Base-by-base conservation (phyloP, 1,140 invertebrate species). In the Ectropis grisescens region DNA sequence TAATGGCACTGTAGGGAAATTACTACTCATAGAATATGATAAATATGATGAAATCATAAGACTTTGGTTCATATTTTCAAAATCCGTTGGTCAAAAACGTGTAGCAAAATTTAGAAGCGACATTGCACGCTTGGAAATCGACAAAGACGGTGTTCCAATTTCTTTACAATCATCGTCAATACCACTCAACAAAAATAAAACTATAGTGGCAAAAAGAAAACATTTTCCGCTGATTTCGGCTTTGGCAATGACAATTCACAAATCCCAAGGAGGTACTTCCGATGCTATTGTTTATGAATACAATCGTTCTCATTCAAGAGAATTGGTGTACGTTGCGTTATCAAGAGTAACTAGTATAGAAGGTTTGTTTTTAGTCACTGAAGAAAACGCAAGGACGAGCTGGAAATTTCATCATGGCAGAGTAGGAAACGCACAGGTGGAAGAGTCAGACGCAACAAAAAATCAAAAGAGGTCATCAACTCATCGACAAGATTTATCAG, bases 281-380 rank as follows among this genome's bases (percentile, higher is more conserved):
- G 13, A 29, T 13, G 16, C 3, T 3, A 8, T 19, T 3, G 16
- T 19, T 8, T 19, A 19, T 19, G 16, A 19, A 8, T 19, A 19
- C 8, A 19, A 19, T 19, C 3, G 8, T 4, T 4, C 3, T 19
- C 16, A 19, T 19, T 19, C 16, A 4, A 19, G 3, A 4, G 3
- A 3, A 19, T 19, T 19, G 8, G 3, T 19, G 3, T 19, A 19
- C 16, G 16, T 19, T 25, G 49, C 47, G 54, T 52, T 58, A 58
- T 48, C 51, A 61, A 47, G 37, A 42, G 36, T 54, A 48, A 48
- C 47, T 57, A 61, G 47, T 19, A 19, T 19, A 4, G 16, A 19
- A 19, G 16, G 16, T 3, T 19, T 19, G 8, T 19, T 19, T 19
- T 4, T 19, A 19, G 8, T 4, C 16, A 19, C 3, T 19, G 3